phyloP scores from a whole-genome alignment of 2,113 vertebrate genomes.

The Candoia aspera region DNA sequence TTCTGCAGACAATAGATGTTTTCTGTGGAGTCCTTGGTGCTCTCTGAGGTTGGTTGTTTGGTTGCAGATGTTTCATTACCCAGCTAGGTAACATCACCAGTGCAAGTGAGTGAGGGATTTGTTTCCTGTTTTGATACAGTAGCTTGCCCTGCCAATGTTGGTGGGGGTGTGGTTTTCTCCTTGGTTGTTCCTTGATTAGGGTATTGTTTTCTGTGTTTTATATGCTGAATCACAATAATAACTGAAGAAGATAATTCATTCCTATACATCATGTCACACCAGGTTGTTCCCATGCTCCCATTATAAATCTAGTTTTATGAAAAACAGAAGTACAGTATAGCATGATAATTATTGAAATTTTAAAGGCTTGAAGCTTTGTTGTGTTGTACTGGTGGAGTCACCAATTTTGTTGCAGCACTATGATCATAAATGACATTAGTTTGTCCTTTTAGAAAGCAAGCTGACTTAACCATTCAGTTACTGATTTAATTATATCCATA shows the following conservation, averaged over 20 bases:
- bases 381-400: constrained; percentile 6
- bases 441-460: constrained; percentile 32
- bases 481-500: constrained; percentile 29
- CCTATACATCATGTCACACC: not conserved
- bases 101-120: no score
- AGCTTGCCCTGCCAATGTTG: no score
- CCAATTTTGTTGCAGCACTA: not conserved
- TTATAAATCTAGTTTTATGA: constrained; percentile 25
- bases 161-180: no score
- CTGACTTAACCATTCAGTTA: constrained; percentile 3
- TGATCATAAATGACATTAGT: constrained; percentile 16
- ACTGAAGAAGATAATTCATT: not conserved
- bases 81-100: not conserved
- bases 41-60: not conserved
- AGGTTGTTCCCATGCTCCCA: not conserved
- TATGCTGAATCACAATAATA: not conserved
- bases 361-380: constrained; percentile 15
- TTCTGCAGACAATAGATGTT: not conserved
- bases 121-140: no score
- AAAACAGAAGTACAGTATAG: not conserved
- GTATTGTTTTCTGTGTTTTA: not conserved
- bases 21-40: not conserved
- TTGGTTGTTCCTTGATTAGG: no score
- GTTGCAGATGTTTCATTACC: not conserved
- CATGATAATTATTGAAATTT: not conserved